A percentile compares a stretch with the other conserved stretches of the same genome.
Evolutionary conservation across 1,140 invertebrate genomes (phyloP).

Genomic region (Pseudomyrmex concolor): DNA sequence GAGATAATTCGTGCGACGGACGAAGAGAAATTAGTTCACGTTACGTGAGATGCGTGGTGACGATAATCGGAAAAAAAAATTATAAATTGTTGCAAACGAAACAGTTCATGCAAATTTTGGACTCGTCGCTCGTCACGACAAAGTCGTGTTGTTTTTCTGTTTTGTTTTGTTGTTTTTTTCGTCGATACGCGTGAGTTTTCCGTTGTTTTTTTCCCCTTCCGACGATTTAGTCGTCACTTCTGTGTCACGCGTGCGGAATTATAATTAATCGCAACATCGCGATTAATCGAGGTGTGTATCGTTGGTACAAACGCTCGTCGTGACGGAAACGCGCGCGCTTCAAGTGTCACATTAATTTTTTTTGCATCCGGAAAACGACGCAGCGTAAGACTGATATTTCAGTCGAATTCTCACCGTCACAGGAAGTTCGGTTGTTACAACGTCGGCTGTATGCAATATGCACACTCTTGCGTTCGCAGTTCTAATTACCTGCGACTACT

Average conservation of each 20-base stretch:
- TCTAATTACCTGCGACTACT: slow-evolving; percentile 57
- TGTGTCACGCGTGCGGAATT: too few relatives aligned
- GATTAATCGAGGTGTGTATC: neutral
- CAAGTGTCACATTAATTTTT: neutral
- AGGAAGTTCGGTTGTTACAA: slow-evolving; percentile 30
- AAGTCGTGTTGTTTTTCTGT: neutral
- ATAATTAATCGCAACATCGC: slow-evolving; percentile 1
- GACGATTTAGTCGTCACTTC: neutral
- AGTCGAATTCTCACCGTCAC: slow-evolving; percentile 32
- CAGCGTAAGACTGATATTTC: neutral
- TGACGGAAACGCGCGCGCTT: too few relatives aligned
- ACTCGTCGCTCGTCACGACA: neutral
- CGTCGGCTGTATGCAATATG: slow-evolving; percentile 23
- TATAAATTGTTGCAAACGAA: slow-evolving; percentile 24
- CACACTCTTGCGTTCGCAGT: slow-evolving; percentile 49
- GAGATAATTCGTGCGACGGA: slow-evolving; percentile 11
- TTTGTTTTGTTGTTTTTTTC: neutral
- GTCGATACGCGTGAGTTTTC: neutral
- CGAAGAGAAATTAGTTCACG: slow-evolving; percentile 17
- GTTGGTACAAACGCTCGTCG: too few relatives aligned
- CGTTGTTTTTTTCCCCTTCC: neutral
- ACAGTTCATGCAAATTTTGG: slow-evolving; percentile 3
- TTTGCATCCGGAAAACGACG: neutral
- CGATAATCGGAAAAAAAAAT: slow-evolving; percentile 47
- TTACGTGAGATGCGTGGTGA: slow-evolving; percentile 51